Percentiles rank a stretch among this genome's conserved stretches.
phyloP scores from a whole-genome alignment of 1,140 invertebrate genomes.

The Drosophila nigromelanica region DNA sequence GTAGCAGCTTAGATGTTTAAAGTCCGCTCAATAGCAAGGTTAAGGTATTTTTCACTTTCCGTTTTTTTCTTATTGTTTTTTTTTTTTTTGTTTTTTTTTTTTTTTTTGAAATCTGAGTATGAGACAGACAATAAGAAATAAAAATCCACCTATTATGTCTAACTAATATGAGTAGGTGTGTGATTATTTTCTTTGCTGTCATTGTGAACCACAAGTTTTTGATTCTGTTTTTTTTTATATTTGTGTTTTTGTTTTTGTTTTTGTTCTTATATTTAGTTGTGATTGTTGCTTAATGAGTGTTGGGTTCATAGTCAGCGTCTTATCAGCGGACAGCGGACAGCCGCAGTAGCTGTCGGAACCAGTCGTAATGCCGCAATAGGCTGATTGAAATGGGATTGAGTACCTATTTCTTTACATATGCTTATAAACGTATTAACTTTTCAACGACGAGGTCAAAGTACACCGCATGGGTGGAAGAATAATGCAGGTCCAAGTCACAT shows the following conservation, averaged over 20 bases:
- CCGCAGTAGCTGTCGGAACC: conserved; percentile 32
- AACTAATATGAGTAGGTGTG: conserved; percentile 64
- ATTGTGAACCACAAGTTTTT: conserved; percentile 56
- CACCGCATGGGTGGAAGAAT: too few species aligned
- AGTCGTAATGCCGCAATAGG: conserved; percentile 22
- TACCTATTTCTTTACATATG: conserved; percentile 44
- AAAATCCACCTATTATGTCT: not conserved
- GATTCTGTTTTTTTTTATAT: not conserved
- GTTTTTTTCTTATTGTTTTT: conserved; percentile 41
- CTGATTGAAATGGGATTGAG: conserved; percentile 63
- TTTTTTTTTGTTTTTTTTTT: conserved; percentile 27
- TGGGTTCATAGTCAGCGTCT: conserved; percentile 72
- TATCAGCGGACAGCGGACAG: conserved; percentile 61
- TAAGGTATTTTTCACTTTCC: conserved; percentile 74
- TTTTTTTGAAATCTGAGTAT: conserved; percentile 25
- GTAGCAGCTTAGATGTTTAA: conserved; percentile 39
- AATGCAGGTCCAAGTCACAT: not conserved
- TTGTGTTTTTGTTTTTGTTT: not conserved
- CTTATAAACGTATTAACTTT: conserved; percentile 8
- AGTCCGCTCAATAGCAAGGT: conserved; percentile 66
- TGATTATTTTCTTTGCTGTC: conserved; percentile 51
- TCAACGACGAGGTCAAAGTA: conserved; percentile 26
- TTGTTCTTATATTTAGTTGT: conserved; percentile 13
- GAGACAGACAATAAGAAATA: conserved; percentile 10
- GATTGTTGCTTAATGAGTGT: conserved; percentile 54